phyloP scores from a whole-genome alignment of 2,113 vertebrate genomes.

The Aspiorhynchus laticeps region DNA sequence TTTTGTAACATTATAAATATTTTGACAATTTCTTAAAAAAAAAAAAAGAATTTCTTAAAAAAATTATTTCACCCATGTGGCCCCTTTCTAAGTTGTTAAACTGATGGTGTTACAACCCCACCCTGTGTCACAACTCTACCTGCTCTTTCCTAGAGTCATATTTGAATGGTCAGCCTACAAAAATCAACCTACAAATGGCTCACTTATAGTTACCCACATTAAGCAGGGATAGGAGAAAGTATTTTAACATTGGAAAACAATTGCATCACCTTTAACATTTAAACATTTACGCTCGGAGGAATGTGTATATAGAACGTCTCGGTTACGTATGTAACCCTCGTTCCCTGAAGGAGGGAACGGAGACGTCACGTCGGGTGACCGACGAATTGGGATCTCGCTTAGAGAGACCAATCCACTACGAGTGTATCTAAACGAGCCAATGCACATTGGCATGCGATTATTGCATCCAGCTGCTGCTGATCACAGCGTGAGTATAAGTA shows the following conservation, averaged over 20 bases:
- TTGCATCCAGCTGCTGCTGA: too few species aligned
- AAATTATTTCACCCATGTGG: neutral
- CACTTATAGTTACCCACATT: neutral
- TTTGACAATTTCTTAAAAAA: neutral
- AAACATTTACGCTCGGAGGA: neutral
- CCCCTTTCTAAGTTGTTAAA: neutral
- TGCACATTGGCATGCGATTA: too few species aligned
- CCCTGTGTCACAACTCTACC: neutral
- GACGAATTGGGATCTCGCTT: too few species aligned
- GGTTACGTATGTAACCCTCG: too few species aligned
- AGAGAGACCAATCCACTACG: too few species aligned
- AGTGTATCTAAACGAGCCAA: too few species aligned
- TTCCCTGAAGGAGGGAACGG: too few species aligned
- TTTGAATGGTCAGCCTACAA: neutral
- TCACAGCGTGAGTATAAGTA: too few species aligned
- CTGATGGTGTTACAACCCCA: neutral
- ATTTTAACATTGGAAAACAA: neutral
- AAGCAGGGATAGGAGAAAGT: neutral
- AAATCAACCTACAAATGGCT: neutral
- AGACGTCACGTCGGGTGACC: too few species aligned
- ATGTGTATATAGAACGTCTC: neutral
- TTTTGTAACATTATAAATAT: too few species aligned
- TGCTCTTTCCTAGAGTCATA: neutral
- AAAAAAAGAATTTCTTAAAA: neutral
- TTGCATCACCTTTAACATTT: constrained; percentile 1